phyloP scores from a whole-genome alignment of 2,113 vertebrate genomes.

The Elaphurus davidianus region DNA sequence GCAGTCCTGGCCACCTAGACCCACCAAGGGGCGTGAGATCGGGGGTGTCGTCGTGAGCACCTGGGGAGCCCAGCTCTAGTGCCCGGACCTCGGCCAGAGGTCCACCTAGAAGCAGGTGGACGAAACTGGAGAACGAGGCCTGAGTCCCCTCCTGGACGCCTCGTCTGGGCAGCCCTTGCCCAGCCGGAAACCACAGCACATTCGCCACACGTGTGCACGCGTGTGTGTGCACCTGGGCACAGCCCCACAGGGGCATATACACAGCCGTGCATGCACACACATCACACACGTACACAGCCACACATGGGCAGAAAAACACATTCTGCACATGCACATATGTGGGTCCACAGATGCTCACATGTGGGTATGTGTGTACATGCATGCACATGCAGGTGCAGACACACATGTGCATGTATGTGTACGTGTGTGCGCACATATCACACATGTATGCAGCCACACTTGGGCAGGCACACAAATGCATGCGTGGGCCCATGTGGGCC shows the following conservation, averaged over 20 bases:
- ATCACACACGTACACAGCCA: neutral
- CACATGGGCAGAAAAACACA: neutral
- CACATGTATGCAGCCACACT: rapidly evolving
- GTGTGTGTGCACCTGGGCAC: neutral
- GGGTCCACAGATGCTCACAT: neutral
- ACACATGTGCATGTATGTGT: rapidly evolving
- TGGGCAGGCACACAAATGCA: neutral
- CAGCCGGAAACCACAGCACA: neutral
- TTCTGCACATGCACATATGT: neutral
- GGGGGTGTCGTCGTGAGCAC: rapidly evolving
- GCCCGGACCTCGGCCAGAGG: rapidly evolving
- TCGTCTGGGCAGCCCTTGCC: neutral
- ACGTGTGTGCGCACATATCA: rapidly evolving
- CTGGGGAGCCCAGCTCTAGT: neutral
- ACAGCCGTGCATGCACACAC: neutral
- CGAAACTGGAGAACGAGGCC: too few species aligned
- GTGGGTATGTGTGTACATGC: neutral
- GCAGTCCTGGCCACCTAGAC: neutral
- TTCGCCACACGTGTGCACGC: rapidly evolving
- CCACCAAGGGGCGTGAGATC: rapidly evolving
- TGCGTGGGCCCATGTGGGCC: neutral
- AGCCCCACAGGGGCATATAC: neutral
- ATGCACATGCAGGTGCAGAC: neutral
- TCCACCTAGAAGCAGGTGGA: too few species aligned
- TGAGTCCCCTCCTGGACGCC: rapidly evolving